These are phyloP conservation scores for Siphlonurus alternatus DNA, from an alignment of 2,888 invertebrate genomes.

Conservation along the genomic window DNA sequence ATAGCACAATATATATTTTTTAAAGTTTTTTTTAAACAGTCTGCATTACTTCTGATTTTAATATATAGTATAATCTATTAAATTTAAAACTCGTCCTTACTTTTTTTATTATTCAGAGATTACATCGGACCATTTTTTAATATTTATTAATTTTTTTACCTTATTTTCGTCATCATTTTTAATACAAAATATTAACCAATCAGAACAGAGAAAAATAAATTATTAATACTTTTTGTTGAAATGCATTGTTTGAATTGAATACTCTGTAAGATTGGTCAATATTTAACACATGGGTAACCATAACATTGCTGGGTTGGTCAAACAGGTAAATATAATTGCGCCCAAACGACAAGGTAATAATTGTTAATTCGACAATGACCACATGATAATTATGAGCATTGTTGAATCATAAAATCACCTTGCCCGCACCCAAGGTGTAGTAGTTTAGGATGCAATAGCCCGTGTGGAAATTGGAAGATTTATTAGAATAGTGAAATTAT, in stretches of 20 bases:
- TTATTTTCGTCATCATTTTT: neutral
- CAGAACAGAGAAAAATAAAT: neutral
- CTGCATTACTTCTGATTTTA: neutral
- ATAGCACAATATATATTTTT: neutral
- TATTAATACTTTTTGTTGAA: neutral
- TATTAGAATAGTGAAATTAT: too few species aligned
- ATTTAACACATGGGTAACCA: neutral
- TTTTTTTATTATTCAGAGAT: neutral
- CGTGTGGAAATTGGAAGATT: too few species aligned
- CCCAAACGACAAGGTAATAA: neutral
- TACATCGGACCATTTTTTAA: neutral
- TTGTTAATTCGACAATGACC: too few species aligned
- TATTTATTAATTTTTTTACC: neutral
- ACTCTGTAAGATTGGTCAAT: neutral
- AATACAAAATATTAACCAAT: constrained; percentile 1
- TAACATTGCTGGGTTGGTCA: neutral
- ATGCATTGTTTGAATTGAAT: neutral
- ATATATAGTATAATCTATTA: neutral
- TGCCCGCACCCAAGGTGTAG: neutral
- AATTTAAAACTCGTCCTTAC: too few species aligned
- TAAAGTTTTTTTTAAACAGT: neutral
- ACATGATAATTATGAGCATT: too few species aligned
- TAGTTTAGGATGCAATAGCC: too few species aligned
- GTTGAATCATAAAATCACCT: neutral
- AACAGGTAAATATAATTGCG: neutral